A percentile compares a stretch with the other conserved stretches of the same genome.
Evolutionary conservation across 23 tunicate genomes (phyloP).

Genomic region (Trididemnum miniatum): DNA sequence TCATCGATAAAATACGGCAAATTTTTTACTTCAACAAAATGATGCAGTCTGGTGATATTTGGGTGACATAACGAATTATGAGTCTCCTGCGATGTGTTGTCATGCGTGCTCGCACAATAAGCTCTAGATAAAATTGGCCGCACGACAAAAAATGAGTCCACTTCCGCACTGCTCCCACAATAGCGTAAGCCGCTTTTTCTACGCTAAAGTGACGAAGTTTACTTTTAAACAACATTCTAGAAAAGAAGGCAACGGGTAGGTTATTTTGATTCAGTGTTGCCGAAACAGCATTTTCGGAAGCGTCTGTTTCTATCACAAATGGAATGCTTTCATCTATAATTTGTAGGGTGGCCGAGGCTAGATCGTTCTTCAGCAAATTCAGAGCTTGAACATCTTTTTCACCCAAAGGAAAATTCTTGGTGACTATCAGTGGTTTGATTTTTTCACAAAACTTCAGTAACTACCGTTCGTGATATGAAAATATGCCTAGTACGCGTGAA

Average conservation of each 20-base stretch:
- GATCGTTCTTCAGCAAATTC: not conserved
- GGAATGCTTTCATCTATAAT: not conserved
- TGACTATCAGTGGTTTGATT: not conserved
- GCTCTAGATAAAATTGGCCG: not conserved
- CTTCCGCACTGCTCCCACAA: slow-evolving; percentile 13
- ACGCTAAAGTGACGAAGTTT: not conserved
- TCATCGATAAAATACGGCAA: too few relatives aligned
- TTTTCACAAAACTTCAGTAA: slow-evolving; percentile 1
- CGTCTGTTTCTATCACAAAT: slow-evolving; percentile 19
- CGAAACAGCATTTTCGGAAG: slow-evolving; percentile 29
- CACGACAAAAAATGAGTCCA: not conserved
- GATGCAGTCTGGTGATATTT: too few relatives aligned
- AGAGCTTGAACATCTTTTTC: not conserved
- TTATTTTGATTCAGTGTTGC: slow-evolving; percentile 17
- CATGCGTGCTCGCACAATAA: too few relatives aligned
- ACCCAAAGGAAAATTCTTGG: not conserved
- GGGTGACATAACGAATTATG: too few relatives aligned
- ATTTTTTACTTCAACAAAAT: too few relatives aligned
- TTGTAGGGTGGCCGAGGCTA: not conserved
- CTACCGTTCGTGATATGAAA: slow-evolving; percentile 1
- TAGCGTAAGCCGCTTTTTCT: slow-evolving; percentile 24
- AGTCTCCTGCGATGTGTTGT: too few relatives aligned
- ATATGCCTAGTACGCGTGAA: not conserved
- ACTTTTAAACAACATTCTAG: slow-evolving; percentile 14
- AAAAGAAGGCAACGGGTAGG: slow-evolving; percentile 27